Evolutionary conservation across 2,888 invertebrate genomes (phyloP), one percentile per base, ranked within the genome.

Genomic region (Ophion ventricosus): DNA sequence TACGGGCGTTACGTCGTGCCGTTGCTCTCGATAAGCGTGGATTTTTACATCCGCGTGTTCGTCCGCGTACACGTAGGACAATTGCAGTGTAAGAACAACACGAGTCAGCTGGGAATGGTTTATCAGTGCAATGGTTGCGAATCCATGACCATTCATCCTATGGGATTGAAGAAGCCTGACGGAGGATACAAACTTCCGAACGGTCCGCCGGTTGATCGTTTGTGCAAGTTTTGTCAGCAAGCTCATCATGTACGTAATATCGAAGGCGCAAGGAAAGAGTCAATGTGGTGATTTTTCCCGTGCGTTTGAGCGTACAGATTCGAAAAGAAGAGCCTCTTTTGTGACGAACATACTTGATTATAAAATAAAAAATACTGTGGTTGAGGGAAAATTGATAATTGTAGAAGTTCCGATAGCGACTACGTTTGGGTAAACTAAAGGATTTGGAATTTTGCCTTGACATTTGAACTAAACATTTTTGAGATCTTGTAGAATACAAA

Each of bases 1-100:
- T 98, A 99, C 93, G 97, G 98, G 3, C 95, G 98, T 85, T 98
- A 98, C 93, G 98, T 99, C 88, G 96, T 96, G 61, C 99, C 99
- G 0, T 91, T 99, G 63, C 92, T 99, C 2, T 98, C 98, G 35
- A 93, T 99, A 86, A 98, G 98, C 26, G 98, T 97, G 0, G 99
- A 99, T 93, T 99, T 99, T 94, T 99, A 99, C 93, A 96, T 99
- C 57, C 94, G 99, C 83, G 96, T 99, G 10, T 99, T 99, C 93
- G 98, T 99, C 0, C 95, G 96, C 89, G 94, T 99, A 0, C 96
- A 95, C 89, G 95, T 96, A 0, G 97, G 98, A 56, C 97, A 97
- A 74, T 94, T 95, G 61, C 96, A 96, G 88, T 99, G 98, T 90
- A 99, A 99, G 94, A 95, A 96, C 89, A 97, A 97, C 66, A 96